Evolutionary conservation across 2,888 invertebrate genomes (phyloP), one percentile per base, ranked within the genome.

Genomic region (Andrena flavipes): DNA sequence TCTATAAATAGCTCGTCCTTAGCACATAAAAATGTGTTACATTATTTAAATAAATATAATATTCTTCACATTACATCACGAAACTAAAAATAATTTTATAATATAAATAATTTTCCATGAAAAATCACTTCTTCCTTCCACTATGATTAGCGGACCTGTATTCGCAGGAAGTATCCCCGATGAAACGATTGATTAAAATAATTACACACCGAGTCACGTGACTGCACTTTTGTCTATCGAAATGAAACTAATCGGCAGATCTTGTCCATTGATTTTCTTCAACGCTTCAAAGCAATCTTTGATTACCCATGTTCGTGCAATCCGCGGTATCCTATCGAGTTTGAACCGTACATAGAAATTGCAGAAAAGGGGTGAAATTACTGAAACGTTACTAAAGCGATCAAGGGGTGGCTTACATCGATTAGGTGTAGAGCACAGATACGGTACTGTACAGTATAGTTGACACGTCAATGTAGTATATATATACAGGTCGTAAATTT

Each of bases 391-490:
- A 93, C 92, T 92, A 87, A 94, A 93, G 94, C 94, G 87, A 92
- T 93, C 90, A 88, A 87, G 87, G 90, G 91, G 93, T 93, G 93
- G 91, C 90, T 93, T 89, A 94, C 94, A 94, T 93, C 91, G 91
- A 94, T 93, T 91, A 92, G 90, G 93, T 94, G 94, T 93, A 92
- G 71, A 80, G 92, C 94, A 94, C 93, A 94, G 89, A 92, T 91
- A 93, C 90, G 88, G 84, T 86, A 87, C 88, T 90, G 84, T 90
- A 89, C 88, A 86, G 76, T 84, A 84, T 86, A 83, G 59, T 90
- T 90, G 89, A 89, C 90, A 91, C 88, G 88, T 91, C 90, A 84
- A 91, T 88, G 84, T 76, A 69, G 77, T 49, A 49, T 72, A 63
- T 35, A 26, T 72, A 68, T 72, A 67, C 56, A 59, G 56, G 26